Conservation (phyloP, 1,140 invertebrate genomes). For the Drosophila kepulauana region DNA sequence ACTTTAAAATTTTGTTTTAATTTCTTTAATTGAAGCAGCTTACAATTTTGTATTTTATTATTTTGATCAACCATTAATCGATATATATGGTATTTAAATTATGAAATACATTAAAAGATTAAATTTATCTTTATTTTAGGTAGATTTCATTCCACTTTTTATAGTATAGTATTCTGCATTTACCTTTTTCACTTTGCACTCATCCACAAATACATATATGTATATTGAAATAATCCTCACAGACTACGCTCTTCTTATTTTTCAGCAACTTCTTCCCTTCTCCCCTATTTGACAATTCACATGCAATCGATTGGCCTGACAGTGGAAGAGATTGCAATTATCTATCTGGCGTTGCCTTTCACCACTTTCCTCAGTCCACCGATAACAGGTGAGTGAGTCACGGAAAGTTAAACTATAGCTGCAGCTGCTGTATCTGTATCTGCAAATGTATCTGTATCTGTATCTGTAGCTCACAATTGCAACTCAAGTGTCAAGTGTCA, state of each 20-base stretch:
- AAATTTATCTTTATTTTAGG: no score
- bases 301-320: conserved; percentile 94
- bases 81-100: no score
- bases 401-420: no score
- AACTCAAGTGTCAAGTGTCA: conserved; percentile 47
- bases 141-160: no score
- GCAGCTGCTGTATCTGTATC: background rate
- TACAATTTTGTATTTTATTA: no score
- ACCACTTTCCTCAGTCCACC: conserved; percentile 92
- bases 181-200: background rate
- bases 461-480: conserved; percentile 17
- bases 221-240: background rate
- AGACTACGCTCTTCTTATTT: conserved; percentile 56
- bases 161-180: no score
- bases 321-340: conserved; percentile 93
- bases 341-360: conserved; percentile 93
- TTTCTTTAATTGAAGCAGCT: no score
- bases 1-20: no score
- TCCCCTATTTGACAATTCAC: conserved; percentile 94
- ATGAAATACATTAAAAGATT: no score
- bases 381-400: conserved; percentile 88
- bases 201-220: background rate
- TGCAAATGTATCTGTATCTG: background rate
- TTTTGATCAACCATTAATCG: no score
- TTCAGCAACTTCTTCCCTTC: conserved; percentile 90